These are phyloP conservation scores for Platanista minor DNA, from an alignment of 2,113 vertebrate species.

Conservation along the genomic window DNA sequence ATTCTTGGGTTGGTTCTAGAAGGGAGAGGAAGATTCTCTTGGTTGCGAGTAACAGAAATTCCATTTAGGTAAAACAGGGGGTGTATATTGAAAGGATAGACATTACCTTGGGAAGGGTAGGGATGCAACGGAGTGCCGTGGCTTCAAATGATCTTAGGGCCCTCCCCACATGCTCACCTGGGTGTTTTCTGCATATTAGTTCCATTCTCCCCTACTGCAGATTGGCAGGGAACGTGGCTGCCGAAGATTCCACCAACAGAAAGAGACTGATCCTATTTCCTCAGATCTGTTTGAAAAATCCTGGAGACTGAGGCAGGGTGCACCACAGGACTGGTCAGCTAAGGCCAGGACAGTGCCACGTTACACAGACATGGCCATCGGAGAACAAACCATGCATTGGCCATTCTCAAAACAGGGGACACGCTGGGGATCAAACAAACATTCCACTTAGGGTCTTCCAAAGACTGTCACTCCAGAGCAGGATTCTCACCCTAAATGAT, in stretches of 20 bases:
- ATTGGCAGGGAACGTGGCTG: not conserved
- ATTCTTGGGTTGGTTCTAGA: not conserved
- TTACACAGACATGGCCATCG: not conserved
- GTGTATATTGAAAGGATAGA: not conserved
- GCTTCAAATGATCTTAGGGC: not conserved
- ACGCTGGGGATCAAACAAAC: not conserved
- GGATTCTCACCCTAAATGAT: not conserved
- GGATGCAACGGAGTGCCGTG: not conserved
- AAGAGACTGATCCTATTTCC: not conserved
- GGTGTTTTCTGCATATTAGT: not conserved
- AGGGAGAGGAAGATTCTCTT: not conserved
- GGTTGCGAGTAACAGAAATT: not conserved
- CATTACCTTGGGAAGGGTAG: not conserved
- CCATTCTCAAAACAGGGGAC: not conserved
- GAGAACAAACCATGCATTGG: not conserved
- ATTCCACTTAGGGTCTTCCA: not conserved
- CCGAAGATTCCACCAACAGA: not conserved
- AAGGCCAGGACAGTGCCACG: too few species aligned
- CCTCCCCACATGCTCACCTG: accelerated
- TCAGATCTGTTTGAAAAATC: not conserved
- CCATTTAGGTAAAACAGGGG: not conserved
- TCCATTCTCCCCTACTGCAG: not conserved
- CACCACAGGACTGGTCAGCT: not conserved
- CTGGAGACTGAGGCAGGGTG: not conserved
- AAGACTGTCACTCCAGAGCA: not conserved